Conservation (phyloP, 2,888 invertebrate genomes). For the Scaptomyza polygonia region DNA sequence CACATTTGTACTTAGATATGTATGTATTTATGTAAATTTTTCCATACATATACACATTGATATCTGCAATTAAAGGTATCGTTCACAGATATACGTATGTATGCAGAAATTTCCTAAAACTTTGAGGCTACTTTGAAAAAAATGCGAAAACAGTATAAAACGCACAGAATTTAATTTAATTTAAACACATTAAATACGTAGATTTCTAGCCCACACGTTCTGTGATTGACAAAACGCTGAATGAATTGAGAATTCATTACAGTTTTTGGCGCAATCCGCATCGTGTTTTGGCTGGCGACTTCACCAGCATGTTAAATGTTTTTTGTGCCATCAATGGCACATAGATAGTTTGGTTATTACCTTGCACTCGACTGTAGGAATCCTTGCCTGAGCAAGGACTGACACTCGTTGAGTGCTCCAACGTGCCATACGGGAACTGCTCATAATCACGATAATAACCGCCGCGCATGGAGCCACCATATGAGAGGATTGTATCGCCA, state of each 20-base stretch:
- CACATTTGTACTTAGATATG: conserved; percentile 5
- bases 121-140: conserved; percentile 66
- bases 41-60: conserved; percentile 16
- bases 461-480: conserved; percentile 85
- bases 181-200: background rate
- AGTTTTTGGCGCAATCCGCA: conserved; percentile 18
- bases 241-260: conserved; percentile 19
- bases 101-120: no score
- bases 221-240: conserved; percentile 47
- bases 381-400: conserved; percentile 78
- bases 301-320: background rate
- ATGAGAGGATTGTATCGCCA: conserved; percentile 85
- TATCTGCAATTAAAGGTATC: background rate
- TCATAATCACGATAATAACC: conserved; percentile 86
- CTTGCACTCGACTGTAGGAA: conserved; percentile 83
- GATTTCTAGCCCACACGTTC: conserved; percentile 8
- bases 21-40: conserved; percentile 11
- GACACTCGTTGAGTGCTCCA: conserved; percentile 75
- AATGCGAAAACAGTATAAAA: conserved; percentile 62
- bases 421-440: conserved; percentile 84
- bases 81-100: background rate
- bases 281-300: conserved; percentile 5
- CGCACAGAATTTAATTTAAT: conserved; percentile 12
- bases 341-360: conserved; percentile 60
- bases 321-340: background rate